Evolutionary conservation across 2,797 vertebrate species (phyloP).

Genomic region (Carcharodon carcharias): DNA sequence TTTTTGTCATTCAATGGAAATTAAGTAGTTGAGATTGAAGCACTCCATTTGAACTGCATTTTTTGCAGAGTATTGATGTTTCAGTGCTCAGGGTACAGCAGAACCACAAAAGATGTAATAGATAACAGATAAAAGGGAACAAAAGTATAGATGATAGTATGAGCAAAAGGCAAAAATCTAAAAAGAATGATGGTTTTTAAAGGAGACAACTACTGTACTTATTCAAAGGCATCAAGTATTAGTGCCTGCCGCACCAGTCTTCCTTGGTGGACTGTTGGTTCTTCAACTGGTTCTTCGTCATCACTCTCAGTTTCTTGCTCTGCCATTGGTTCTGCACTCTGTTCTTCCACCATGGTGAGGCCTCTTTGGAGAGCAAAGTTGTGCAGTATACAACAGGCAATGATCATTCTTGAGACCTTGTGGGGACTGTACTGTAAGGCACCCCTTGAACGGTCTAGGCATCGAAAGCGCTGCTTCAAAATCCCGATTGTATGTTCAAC

Average conservation of each 20-base stretch:
- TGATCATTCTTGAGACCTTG: conserved; percentile 21
- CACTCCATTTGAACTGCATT: neutral
- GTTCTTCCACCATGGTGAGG: neutral
- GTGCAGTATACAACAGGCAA: neutral
- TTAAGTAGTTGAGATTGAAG: neutral
- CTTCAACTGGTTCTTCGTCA: conserved; percentile 11
- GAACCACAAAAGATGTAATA: neutral
- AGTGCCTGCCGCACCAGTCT: neutral
- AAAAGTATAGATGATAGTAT: neutral
- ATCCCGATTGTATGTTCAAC: conserved; percentile 1
- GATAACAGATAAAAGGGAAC: neutral
- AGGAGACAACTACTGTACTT: neutral
- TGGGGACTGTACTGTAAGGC: neutral
- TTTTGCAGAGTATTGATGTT: neutral
- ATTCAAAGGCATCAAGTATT: conserved; percentile 27
- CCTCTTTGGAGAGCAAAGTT: conserved; percentile 16
- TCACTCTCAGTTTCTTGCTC: neutral
- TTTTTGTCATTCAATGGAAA: neutral
- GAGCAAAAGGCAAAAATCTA: neutral
- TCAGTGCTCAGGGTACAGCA: neutral
- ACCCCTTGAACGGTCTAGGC: neutral
- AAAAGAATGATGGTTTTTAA: neutral
- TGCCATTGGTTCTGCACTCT: neutral
- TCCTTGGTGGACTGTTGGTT: neutral
- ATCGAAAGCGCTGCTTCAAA: neutral